These are phyloP conservation scores for Montipora capricornis DNA, from an alignment of 64 coral and sea anemone genomes.

Conservation along the genomic window DNA sequence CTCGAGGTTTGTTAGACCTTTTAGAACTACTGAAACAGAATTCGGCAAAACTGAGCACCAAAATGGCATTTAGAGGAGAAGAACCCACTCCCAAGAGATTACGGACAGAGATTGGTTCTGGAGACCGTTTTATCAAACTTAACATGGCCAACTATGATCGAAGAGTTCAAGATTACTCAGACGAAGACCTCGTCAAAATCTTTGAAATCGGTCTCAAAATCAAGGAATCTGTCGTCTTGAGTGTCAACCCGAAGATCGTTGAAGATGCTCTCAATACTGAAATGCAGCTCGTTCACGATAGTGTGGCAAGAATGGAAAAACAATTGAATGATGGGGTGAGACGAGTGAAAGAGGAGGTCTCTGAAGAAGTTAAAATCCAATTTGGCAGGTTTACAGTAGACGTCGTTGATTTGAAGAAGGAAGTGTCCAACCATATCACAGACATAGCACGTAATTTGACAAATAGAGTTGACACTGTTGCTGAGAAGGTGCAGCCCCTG, in stretches of 20 bases:
- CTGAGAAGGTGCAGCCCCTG: background rate
- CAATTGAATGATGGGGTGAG: no score
- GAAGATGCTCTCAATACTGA: slow-evolving; percentile 2
- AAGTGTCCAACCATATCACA: background rate
- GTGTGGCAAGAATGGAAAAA: background rate
- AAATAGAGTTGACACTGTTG: background rate
- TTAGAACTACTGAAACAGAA: no score
- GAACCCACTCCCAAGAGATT: background rate
- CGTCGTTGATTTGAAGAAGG: background rate
- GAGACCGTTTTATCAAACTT: background rate
- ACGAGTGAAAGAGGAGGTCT: no score
- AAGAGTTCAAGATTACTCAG: background rate
- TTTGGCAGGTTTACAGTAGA: background rate
- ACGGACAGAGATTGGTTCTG: no score
- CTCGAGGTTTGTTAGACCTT: no score
- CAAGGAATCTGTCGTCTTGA: slow-evolving; percentile 13
- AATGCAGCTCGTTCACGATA: slow-evolving; percentile 28
- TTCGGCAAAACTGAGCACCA: background rate
- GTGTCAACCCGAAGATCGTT: slow-evolving; percentile 9
- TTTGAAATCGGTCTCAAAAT: slow-evolving; percentile 48
- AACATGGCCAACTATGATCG: background rate
- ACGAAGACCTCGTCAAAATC: slow-evolving; percentile 13
- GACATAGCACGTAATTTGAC: background rate
- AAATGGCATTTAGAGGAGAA: background rate
- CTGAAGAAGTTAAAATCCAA: no score